Evolutionary conservation across 2,797 vertebrate species (phyloP).

Genomic region (Erithacus rubecula): DNA sequence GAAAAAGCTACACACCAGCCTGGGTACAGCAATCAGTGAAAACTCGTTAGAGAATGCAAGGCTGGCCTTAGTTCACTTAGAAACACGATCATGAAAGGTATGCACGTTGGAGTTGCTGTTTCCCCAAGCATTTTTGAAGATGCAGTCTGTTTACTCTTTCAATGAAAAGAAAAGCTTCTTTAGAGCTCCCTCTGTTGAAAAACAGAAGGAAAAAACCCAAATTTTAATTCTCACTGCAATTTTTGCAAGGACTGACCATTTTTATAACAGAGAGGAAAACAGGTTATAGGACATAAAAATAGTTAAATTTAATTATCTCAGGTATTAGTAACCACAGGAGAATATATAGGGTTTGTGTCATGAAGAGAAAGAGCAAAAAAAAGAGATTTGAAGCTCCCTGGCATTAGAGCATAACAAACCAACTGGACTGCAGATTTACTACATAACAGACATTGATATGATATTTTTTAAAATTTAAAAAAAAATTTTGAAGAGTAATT

Average conservation of each 20-base stretch:
- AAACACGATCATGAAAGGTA: not conserved
- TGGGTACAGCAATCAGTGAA: not conserved
- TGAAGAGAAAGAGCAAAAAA: not conserved
- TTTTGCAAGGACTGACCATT: not conserved
- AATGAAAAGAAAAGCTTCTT: slow-evolving; percentile 14
- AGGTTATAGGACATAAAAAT: not conserved
- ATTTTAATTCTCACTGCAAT: not conserved
- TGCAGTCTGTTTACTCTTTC: not conserved
- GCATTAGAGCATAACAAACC: not conserved
- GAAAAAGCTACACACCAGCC: not conserved
- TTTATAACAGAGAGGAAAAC: not conserved
- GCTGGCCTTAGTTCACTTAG: not conserved
- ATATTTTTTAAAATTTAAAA: not conserved
- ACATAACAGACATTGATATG: not conserved
- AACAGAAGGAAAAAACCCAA: not conserved
- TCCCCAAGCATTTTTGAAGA: not conserved
- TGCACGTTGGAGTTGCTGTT: not conserved
- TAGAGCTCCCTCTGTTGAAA: slow-evolving; percentile 62
- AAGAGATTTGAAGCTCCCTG: not conserved
- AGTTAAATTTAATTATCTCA: not conserved
- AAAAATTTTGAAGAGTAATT: not conserved
- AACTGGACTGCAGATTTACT: not conserved
- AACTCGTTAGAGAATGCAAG: not conserved
- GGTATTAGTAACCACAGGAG: not conserved
- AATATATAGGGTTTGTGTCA: not conserved